Base-by-base conservation (phyloP, 1,140 invertebrate genomes). In the Melitaea cinxia region DNA sequence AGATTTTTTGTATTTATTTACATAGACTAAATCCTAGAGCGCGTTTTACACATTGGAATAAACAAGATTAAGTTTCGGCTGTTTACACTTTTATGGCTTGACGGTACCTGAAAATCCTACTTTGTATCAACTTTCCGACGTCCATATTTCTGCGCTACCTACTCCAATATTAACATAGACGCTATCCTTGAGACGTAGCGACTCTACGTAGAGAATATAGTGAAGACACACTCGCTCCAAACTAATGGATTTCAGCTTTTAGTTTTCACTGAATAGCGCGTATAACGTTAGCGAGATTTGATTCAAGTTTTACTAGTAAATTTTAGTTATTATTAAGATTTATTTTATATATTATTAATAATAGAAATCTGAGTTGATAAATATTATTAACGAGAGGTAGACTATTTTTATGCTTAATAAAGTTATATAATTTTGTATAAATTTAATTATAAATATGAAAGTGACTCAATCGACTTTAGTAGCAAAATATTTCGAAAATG, bases 41-140 rank as follows among this genome's bases (percentile, higher is more conserved):
- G n/a, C n/a, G 30, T 33, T 0, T n/a, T n/a, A n/a, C 9, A 17
- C 6, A 17, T 17, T n/a, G n/a, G 12, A 19, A 42, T 7, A 42
- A 19, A 42, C 17, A 7, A 17, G 14, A 47, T 47, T 47, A 12
- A 21, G 17, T 47, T 47, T 21, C 4, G 9, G 10, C 3, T 17
- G n/a, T 47, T 47, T 23, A 47, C 17, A 47, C 45, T 15, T 50
- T 65, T 65, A 28, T 7, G 37, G 14, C 24, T 21, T 50, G 73
- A 82, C 83, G 70, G 69, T 89, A 86, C 84, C 70, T 85, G 83
- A 79, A 87, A 83, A 82, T 82, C 78, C 75, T 80, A 83, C 82
- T 83, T 85, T 85, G 82, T 83, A 85, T 85, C 82, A 86, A 85
- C 78, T 86, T 86, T 84, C 81, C 82, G 66, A 59, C 77, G 79